Conservation (phyloP, 1,140 invertebrate genomes). For the Atta cephalotes region DNA sequence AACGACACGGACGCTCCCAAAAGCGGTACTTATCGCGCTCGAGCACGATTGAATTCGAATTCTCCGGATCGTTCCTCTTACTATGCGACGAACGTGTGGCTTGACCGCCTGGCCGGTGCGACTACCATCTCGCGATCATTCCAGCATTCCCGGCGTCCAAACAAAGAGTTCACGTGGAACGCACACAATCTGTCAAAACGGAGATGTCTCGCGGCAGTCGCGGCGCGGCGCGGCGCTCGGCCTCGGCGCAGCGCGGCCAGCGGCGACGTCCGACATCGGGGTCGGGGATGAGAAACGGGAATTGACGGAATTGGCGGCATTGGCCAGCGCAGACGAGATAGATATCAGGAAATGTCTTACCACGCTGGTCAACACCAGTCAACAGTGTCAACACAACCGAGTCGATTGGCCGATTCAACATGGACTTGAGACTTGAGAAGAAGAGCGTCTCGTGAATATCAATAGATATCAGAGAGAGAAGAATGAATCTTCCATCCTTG, state of each 20-base stretch:
- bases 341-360: too few relatives aligned
- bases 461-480: not conserved
- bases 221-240: slow-evolving; percentile 69
- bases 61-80: slow-evolving; percentile 54
- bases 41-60: not conserved
- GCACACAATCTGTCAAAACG: slow-evolving; percentile 79
- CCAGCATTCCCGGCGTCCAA: slow-evolving; percentile 73
- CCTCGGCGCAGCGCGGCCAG: slow-evolving; percentile 32
- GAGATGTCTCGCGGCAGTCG: slow-evolving; percentile 65
- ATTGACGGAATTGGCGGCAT: too few relatives aligned
- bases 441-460: too few relatives aligned
- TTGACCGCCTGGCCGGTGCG: slow-evolving; percentile 32
- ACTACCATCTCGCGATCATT: slow-evolving; percentile 66
- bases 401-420: too few relatives aligned
- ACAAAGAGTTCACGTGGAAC: slow-evolving; percentile 80
- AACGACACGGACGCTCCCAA: too few relatives aligned
- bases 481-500: not conserved
- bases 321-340: too few relatives aligned
- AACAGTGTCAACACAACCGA: too few relatives aligned
- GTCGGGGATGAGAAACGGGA: too few relatives aligned
- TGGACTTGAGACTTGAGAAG: too few relatives aligned
- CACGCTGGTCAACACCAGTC: too few relatives aligned
- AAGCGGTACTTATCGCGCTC: too few relatives aligned
- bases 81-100: slow-evolving; percentile 64
- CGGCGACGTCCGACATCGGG: not conserved